Evolutionary conservation across 2,113 vertebrate species (phyloP), one percentile per base, ranked within the genome.

Genomic region (Gobiocypris rarus): DNA sequence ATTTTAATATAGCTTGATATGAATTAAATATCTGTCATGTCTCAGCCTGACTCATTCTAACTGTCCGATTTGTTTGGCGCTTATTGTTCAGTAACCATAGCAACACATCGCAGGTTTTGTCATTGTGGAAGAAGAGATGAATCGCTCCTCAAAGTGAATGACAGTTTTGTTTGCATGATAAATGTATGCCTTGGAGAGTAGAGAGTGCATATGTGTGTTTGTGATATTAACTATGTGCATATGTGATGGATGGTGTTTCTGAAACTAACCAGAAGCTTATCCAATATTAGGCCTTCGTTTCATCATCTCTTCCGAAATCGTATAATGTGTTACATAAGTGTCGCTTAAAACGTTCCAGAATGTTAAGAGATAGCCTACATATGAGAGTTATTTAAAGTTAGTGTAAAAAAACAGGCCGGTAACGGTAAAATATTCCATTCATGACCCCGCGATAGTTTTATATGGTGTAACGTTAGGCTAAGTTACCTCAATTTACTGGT

Each of bases 191-290:
- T 85, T 85, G 80, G 76, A 69, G 69, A 80, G 63, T 85, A 76
- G 76, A 78, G 69, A 81, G 70, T 77, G 81, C 79, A 67, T 74
- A 81, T 58, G 78, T 79, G 38, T 87, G 88, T 86, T 82, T 87
- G 79, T 86, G 50, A 54, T 88, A 82, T 67, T 87, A 86, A 87
- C 84, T 58, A 65, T 76, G 75, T 85, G 81, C 87, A 89, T 86
- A 86, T 90, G 89, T 87, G 84, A 74, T 31, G 83, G 85, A 74
- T 24, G 83, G 88, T 88, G 87, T 85, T 84, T 31, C 83, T 91
- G 91, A 94, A 83, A 81, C 86, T 88, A 34, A 88, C 86, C 91
- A 93, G 90, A 63, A 45, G 76, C 71, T 73, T 87, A 91, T 87
- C 84, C 81, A 87, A 67, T 54, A 19, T 86, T 54, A 19, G 86